Base-by-base conservation (phyloP, 2,888 invertebrate species). In the Polyommatus iphigenia region DNA sequence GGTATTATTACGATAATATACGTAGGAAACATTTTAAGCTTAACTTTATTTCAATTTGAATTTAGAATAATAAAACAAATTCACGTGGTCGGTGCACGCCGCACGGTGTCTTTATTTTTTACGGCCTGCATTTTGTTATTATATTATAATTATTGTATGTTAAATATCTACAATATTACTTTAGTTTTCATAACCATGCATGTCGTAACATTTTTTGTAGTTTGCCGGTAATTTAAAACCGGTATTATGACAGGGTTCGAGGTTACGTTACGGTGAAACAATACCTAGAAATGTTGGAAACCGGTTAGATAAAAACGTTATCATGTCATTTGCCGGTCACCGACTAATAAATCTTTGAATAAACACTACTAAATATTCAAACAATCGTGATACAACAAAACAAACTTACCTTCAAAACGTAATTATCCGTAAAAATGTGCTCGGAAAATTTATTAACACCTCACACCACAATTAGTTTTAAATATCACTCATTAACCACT, bases 401-500 rank as follows among this genome's bases (percentile, higher is more conserved):
- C 29, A 29, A 29, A 67, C 67, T 67, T 67, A 67, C 67, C 67
- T 67, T 67, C 29, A 67, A 67, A 67, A 85, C 86, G 84, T 81
- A 85, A 89, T n/a, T n/a, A 90, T 91, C 90, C 90, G 87, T 85
- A 81, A 81, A 83, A 81, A 80, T 80, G 81, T 81, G 80, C 79
- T 75, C 78, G 77, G 77, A 80, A 81, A 82, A 79, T 81, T 82
- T 77, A 54, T 75, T 13, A 82, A 81, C 81, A 82, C 81, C 81
- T 82, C 81, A 82, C 80, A 80, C 77, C 83, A 83, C 82, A 80
- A 78, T 80, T 79, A 67, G 76, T 80, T 78, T 71, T 79, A 79
- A 67, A 81, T 82, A 86, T 85, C 90, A 91, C 89, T 82, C 83
- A 82, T 82, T 81, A 82, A 83, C 89, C 89, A 90, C 89, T 83